Evolutionary conservation across 2,113 vertebrate species (phyloP), one percentile per base, ranked within the genome.

Genomic region (Reinhardtius hippoglossoides): DNA sequence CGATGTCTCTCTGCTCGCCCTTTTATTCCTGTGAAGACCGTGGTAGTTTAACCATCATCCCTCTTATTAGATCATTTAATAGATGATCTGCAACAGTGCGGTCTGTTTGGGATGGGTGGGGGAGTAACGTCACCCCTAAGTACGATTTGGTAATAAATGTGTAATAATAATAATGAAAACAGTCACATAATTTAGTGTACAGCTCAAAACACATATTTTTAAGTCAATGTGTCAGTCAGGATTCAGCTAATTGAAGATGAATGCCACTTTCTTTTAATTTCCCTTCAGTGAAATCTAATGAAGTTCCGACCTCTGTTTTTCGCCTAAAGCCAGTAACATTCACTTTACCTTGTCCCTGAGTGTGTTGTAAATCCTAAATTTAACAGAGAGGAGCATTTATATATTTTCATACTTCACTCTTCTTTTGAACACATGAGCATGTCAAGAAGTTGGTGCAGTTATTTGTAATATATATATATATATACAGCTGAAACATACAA

Each of bases 341-440:
- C 46, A 50, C 46, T 50, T 50, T 79, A 16, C 50, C 23, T 46
- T 13, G 15, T 44, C 31, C 31, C 31, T 31, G 31, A 31, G 31
- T 31, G 27, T 27, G 31, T 31, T 31, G 31, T 31, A 31, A 31
- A 31, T 31, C 27, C 27, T 31, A 31, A 31, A 31, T 54, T 82
- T 59, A 80, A 18, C 56, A 66, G 60, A 70, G 27, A 74, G 42
- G 63, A 65, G 59, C 52, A n/a, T 72, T 75, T 73, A 31, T 80
- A 44, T 77, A 9, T 74, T 78, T 65, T 56, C 37, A 21, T 14
- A 50, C 46, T 50, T 61, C 26, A 59, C 35, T 23, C 35, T 40
- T 66, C 16, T 71, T 65, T 9, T 62, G 16, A 76, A 21, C 12
- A 40, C 35, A 31, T 26, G 66, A 40, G 26, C 67, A 71, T 71